Evolutionary conservation across 1,140 invertebrate species (phyloP).

Genomic region (Euglossa dilemma): DNA sequence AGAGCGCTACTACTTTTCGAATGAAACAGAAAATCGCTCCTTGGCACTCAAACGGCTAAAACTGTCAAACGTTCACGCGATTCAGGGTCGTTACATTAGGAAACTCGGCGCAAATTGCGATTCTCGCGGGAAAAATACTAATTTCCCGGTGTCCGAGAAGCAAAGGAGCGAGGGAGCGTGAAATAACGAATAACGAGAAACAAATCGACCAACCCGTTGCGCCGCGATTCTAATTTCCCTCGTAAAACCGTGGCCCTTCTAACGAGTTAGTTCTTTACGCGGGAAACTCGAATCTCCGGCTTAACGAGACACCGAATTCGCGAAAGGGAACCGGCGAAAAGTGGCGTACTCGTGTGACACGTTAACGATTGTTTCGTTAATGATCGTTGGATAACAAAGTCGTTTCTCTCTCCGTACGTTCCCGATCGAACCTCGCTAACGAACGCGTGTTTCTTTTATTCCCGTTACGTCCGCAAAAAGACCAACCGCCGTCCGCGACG

Average conservation of each 20-base stretch:
- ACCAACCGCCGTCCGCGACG: background rate
- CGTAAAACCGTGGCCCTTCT: background rate
- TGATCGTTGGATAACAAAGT: slow-evolving; percentile 16
- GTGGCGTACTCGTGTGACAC: background rate
- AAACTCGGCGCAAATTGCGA: too few species aligned
- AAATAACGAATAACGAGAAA: too few species aligned
- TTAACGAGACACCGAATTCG: background rate
- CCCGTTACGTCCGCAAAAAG: background rate
- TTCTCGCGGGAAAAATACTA: too few species aligned
- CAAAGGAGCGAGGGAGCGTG: too few species aligned
- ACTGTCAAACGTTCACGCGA: too few species aligned
- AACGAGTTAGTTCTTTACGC: too few species aligned
- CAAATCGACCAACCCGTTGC: too few species aligned
- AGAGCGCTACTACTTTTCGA: too few species aligned
- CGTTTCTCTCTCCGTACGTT: background rate
- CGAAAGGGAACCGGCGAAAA: background rate
- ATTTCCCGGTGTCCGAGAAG: too few species aligned
- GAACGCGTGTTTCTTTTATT: background rate
- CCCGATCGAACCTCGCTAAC: background rate
- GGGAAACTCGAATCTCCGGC: background rate
- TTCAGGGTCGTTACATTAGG: too few species aligned
- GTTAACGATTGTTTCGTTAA: slow-evolving; percentile 9
- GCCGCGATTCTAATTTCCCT: background rate
- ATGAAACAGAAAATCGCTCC: too few species aligned
- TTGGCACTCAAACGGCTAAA: too few species aligned